phyloP scores from a whole-genome alignment of 1,140 invertebrate genomes.

The Bactericera cockerelli region DNA sequence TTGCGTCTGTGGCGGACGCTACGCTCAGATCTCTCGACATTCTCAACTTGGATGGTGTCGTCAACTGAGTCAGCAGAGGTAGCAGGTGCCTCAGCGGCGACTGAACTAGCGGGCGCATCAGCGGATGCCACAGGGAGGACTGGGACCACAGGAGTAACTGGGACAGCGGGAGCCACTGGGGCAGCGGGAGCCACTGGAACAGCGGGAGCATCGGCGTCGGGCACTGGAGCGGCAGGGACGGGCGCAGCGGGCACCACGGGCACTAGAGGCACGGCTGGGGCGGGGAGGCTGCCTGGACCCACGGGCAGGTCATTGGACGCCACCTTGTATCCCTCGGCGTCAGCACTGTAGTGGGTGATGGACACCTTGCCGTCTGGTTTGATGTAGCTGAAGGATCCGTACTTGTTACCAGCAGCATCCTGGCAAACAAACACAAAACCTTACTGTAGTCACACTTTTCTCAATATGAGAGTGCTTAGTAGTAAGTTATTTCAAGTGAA shows the following conservation, averaged over 20 bases:
- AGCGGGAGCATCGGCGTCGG: background rate
- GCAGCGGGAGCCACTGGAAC: slow-evolving; percentile 21
- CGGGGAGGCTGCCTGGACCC: slow-evolving; percentile 12
- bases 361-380: slow-evolving; percentile 29
- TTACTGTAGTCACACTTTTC: too few relatives aligned
- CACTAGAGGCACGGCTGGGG: slow-evolving; percentile 14
- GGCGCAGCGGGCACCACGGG: background rate
- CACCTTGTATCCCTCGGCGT: slow-evolving; percentile 34
- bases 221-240: background rate
- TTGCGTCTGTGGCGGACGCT: background rate
- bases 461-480: too few relatives aligned
- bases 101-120: too few relatives aligned
- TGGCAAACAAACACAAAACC: too few relatives aligned
- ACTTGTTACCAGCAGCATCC: slow-evolving; percentile 36
- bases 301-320: slow-evolving; percentile 32
- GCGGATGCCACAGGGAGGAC: background rate
- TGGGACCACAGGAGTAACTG: slow-evolving; percentile 8
- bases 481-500: too few relatives aligned
- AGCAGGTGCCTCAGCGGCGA: too few relatives aligned
- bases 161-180: slow-evolving; percentile 15
- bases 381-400: slow-evolving; percentile 38
- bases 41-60: too few relatives aligned
- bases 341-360: slow-evolving; percentile 31
- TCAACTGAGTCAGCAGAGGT: too few relatives aligned
- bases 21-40: too few relatives aligned